Base-by-base conservation (phyloP, 2,797 vertebrate genomes). In the Arrhamphus sclerolepis region DNA sequence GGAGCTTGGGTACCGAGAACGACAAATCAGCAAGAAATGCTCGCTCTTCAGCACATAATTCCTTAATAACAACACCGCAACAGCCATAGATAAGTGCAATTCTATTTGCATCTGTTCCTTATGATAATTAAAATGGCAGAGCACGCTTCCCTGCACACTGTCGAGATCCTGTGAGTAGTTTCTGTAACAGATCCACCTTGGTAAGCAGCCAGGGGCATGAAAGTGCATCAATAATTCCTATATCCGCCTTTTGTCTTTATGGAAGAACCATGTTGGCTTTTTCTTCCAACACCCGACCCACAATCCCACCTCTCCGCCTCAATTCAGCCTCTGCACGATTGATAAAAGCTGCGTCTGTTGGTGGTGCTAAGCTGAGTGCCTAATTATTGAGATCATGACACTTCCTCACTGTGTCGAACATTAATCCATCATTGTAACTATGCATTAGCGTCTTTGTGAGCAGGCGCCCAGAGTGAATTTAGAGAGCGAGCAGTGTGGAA, bases 331-430 rank as follows among this genome's bases (percentile, higher is more conserved):
- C 59, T 63, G 56, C 5, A 47, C 60, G 41, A 55, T n/a, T 66
- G 73, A 75, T 83, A 74, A 81, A 82, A 64, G 63, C 72, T 42
- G 73, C 19, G 57, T 76, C 72, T 75, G 79, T 72, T 76, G 85
- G 80, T 64, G 85, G 77, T 58, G 75, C 75, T 84, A 46, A 76
- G 74, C 83, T 66, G 84, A 90, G 87, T 80, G 82, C 74, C 87
- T 92, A 91, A 93, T 93, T 91, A 92, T 89, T 85, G 81, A 87
- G 82, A 89, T 89, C 84, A 74, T 77, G 89, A 91, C 89, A 91
- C 88, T 85, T 88, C 82, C 81, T 85, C 75, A 67, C 80, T 34
- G 82, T 78, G 82, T 83, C 66, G 62, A 85, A 86, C 86, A 85
- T 85, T 81, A 88, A 92, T 92, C 89, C 88, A 78, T 92, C 92